These are phyloP conservation scores for Laothoe populi DNA, from an alignment of 2,888 invertebrate genomes.

Conservation along the genomic window DNA sequence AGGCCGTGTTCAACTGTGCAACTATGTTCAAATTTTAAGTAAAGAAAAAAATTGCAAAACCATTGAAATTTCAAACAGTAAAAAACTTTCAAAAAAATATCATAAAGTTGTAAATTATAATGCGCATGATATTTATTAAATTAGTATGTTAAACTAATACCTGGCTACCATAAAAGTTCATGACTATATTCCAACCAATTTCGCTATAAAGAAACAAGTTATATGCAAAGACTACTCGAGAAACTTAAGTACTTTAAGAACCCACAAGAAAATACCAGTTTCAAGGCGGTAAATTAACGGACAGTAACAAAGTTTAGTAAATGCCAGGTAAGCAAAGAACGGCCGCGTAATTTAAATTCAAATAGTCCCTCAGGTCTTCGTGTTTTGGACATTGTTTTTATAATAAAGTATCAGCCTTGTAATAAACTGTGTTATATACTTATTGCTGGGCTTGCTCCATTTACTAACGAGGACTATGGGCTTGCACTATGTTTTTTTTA, in stretches of 20 bases:
- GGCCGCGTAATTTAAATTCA: constrained; percentile 35
- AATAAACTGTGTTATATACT: neutral
- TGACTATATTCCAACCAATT: neutral
- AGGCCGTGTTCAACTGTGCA: too few species aligned
- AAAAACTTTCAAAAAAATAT: too few species aligned
- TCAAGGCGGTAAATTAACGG: constrained; percentile 30
- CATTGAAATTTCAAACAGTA: too few species aligned
- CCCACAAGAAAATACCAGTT: constrained; percentile 30
- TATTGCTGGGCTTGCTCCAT: neutral
- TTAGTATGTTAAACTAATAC: too few species aligned
- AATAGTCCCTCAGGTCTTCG: constrained; percentile 29
- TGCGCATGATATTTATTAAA: too few species aligned
- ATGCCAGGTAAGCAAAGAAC: constrained; percentile 29
- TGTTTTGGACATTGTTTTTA: constrained; percentile 10
- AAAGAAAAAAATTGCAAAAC: too few species aligned
- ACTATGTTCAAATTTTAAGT: too few species aligned
- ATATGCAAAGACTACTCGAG: constrained; percentile 5
- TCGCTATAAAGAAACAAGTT: neutral
- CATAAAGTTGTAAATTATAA: too few species aligned
- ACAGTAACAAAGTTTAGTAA: constrained; percentile 26
- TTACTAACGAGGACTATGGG: too few species aligned
- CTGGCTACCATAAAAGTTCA: neutral
- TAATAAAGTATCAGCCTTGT: neutral
- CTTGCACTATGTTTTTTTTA: too few species aligned
- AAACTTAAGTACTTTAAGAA: constrained; percentile 6